Percentiles rank a stretch among this genome's conserved stretches.
These are phyloP conservation scores for Channa maculata DNA, from an alignment of 2,113 vertebrate genomes.

Conservation along the genomic window DNA sequence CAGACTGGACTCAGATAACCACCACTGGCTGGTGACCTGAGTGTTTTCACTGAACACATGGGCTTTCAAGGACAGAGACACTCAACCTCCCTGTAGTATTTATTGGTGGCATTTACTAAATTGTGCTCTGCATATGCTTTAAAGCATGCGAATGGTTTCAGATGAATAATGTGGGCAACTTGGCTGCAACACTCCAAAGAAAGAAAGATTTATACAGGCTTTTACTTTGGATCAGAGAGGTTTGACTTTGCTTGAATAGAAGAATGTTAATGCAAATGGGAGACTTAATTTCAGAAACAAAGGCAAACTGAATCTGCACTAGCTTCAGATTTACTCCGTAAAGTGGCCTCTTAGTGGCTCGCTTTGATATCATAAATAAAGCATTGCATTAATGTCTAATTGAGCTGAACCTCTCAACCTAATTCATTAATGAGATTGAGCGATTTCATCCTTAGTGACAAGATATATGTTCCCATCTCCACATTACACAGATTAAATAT, in stretches of 20 bases:
- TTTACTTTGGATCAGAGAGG: constrained; percentile 43
- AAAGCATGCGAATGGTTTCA: constrained; percentile 49
- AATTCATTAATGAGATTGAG: constrained; percentile 84
- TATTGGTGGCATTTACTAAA: constrained; percentile 58
- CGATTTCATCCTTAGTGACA: constrained; percentile 82
- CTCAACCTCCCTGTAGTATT: constrained; percentile 54
- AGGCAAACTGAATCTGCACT: constrained; percentile 64
- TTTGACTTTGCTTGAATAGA: constrained; percentile 41
- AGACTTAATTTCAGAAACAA: constrained; percentile 61
- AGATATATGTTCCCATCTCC: constrained; percentile 83
- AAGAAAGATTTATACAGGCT: constrained; percentile 37
- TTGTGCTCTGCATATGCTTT: constrained; percentile 28
- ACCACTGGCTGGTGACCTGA: constrained; percentile 70
- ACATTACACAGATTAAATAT: constrained; percentile 86
- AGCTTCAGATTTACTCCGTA: constrained; percentile 79
- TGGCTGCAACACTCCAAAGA: constrained; percentile 30
- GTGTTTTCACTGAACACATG: constrained; percentile 74
- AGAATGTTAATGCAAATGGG: constrained; percentile 50
- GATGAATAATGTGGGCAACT: constrained; percentile 36
- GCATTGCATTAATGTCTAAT: constrained; percentile 78
- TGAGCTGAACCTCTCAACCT: constrained; percentile 78
- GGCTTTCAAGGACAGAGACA: constrained; percentile 60
- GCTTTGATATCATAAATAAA: constrained; percentile 83
- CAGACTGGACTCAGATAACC: constrained; percentile 81
- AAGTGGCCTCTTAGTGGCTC: constrained; percentile 82